phyloP scores from a whole-genome alignment of 2,797 vertebrate genomes.

The Taenioides sp. region DNA sequence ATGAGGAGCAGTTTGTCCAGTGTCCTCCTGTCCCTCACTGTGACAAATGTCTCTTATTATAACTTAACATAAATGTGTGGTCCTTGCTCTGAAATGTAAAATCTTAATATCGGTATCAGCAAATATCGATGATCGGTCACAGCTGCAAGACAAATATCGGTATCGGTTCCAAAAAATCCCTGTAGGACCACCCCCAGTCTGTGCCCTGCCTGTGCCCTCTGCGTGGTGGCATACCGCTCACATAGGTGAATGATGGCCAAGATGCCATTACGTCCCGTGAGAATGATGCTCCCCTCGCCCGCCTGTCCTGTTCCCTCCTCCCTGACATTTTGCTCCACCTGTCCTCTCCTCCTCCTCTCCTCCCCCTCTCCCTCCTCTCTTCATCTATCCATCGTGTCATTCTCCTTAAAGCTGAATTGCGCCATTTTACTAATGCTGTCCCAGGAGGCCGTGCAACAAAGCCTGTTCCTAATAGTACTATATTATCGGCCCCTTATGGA shows the following conservation, averaged over 20 bases:
- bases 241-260: constrained; percentile 39
- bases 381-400: constrained; percentile 44
- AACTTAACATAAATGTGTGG: too few relatives aligned
- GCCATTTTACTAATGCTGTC: constrained; percentile 4
- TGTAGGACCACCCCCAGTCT: too few relatives aligned
- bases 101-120: too few relatives aligned
- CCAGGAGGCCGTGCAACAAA: background rate
- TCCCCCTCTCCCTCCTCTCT: constrained; percentile 27
- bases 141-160: too few relatives aligned
- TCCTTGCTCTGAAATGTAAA: too few relatives aligned
- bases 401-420: constrained; percentile 28
- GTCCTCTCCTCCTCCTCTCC: constrained; percentile 26
- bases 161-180: too few relatives aligned
- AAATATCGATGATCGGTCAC: too few relatives aligned
- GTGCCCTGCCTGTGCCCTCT: too few relatives aligned
- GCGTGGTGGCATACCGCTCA: constrained; percentile 43
- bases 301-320: constrained; percentile 14
- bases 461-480: background rate
- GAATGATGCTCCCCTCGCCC: constrained; percentile 51
- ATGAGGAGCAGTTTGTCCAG: too few relatives aligned
- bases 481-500: too few relatives aligned
- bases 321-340: constrained; percentile 15
- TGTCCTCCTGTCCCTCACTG: too few relatives aligned
- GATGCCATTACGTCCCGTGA: constrained; percentile 62
- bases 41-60: too few relatives aligned